A percentile compares a stretch with the other conserved stretches of the same genome.
Evolutionary conservation across 1,140 invertebrate species (phyloP).

Genomic region (Mercenaria mercenaria): DNA sequence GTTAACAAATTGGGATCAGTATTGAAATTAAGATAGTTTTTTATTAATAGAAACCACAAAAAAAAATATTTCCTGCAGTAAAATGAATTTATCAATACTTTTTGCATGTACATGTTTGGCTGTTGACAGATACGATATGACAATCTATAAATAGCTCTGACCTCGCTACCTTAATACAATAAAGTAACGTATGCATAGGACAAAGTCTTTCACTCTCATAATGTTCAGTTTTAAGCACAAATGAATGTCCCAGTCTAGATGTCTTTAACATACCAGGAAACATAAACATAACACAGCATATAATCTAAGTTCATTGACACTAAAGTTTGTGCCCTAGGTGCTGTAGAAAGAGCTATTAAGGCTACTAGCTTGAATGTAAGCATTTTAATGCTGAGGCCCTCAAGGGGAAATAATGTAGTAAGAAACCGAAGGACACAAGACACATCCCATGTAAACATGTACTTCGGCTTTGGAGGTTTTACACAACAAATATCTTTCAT

Average conservation of each 20-base stretch:
- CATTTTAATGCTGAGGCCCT: constrained; percentile 14
- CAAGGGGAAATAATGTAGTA: background rate
- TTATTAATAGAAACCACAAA: too few relatives aligned
- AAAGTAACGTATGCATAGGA: constrained; percentile 26
- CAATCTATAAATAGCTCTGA: too few relatives aligned
- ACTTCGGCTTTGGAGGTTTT: constrained; percentile 51
- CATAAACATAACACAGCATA: constrained; percentile 21
- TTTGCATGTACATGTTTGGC: too few relatives aligned
- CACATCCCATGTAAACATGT: constrained; percentile 38
- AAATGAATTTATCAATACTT: too few relatives aligned
- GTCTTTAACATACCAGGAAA: constrained; percentile 35
- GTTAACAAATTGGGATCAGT: too few relatives aligned
- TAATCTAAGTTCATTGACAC: constrained; percentile 12
- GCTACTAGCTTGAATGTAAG: constrained; percentile 40
- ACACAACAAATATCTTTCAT: constrained; percentile 54
- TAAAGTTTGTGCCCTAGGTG: constrained; percentile 46
- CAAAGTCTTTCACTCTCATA: constrained; percentile 7
- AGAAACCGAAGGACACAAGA: constrained; percentile 20
- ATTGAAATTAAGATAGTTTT: too few relatives aligned
- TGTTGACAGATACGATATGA: too few relatives aligned
- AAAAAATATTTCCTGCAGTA: too few relatives aligned
- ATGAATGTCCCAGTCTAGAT: background rate
- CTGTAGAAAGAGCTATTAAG: constrained; percentile 2
- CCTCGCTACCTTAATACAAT: background rate
- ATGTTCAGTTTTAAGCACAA: constrained; percentile 24